Evolutionary conservation across 2,797 vertebrate species (phyloP).

Genomic region (Tachyglossus aculeatus): DNA sequence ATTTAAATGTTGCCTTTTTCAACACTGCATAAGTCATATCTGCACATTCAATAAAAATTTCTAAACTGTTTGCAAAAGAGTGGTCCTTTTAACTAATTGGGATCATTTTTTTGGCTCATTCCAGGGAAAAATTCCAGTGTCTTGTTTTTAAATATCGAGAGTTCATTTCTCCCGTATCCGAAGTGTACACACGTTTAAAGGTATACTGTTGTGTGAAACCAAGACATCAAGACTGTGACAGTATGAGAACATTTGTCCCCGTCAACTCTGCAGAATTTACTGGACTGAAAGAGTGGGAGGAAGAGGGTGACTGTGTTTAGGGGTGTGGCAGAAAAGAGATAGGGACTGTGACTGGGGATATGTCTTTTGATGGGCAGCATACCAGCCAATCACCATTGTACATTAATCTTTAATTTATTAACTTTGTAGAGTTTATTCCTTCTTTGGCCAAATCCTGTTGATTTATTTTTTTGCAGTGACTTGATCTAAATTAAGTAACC

Average conservation of each 20-base stretch:
- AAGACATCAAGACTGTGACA: too few species aligned
- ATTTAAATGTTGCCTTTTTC: slow-evolving; percentile 64
- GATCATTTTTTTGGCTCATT: slow-evolving; percentile 35
- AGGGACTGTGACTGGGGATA: slow-evolving; percentile 29
- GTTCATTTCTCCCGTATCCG: too few species aligned
- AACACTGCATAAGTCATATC: slow-evolving; percentile 35
- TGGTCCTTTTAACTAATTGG: slow-evolving; percentile 24
- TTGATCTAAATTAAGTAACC: slow-evolving; percentile 64
- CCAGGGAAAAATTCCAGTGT: slow-evolving; percentile 31
- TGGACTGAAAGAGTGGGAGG: too few species aligned
- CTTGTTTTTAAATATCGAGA: slow-evolving; percentile 33
- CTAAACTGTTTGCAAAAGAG: slow-evolving; percentile 24
- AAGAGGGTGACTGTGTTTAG: too few species aligned
- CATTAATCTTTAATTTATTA: slow-evolving; percentile 55
- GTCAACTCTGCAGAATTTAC: too few species aligned
- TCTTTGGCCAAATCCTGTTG: slow-evolving; percentile 53
- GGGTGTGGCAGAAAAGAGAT: too few species aligned
- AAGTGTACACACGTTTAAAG: too few species aligned
- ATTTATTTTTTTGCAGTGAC: slow-evolving; percentile 55
- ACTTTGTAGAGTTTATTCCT: slow-evolving; percentile 41
- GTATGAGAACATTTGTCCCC: too few species aligned
- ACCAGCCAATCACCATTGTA: slow-evolving; percentile 10
- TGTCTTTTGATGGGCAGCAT: slow-evolving; percentile 11
- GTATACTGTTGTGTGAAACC: too few species aligned
- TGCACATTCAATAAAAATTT: slow-evolving; percentile 47